These are phyloP conservation scores for Pharmacophagus antenor DNA, from an alignment of 2,888 invertebrate genomes.

Conservation along the genomic window DNA sequence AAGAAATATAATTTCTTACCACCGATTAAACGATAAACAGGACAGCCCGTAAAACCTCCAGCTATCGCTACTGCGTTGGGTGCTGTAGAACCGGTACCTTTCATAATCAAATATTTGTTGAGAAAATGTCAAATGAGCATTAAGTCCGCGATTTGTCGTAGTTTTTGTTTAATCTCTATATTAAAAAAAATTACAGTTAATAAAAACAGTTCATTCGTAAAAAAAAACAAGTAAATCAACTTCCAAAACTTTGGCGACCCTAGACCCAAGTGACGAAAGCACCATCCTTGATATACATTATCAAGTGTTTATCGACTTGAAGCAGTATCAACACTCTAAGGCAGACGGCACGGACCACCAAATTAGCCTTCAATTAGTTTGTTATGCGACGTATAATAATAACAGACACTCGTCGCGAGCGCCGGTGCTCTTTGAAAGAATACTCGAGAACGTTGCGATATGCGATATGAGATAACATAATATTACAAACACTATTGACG, in stretches of 20 bases:
- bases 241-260: slow-evolving; percentile 22
- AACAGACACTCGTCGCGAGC: slow-evolving; percentile 17
- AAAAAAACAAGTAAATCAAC: not conserved
- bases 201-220: not conserved
- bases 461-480: slow-evolving; percentile 12
- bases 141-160: too few species aligned
- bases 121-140: too few species aligned
- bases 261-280: slow-evolving; percentile 55
- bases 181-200: too few species aligned
- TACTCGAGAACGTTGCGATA: slow-evolving; percentile 14
- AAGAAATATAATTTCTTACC: too few species aligned
- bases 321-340: slow-evolving; percentile 26
- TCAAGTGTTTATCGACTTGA: slow-evolving; percentile 47
- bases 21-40: not conserved
- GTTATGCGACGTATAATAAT: slow-evolving; percentile 22
- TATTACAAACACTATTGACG: slow-evolving; percentile 3
- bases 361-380: slow-evolving; percentile 31
- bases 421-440: slow-evolving; percentile 15
- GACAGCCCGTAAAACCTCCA: too few species aligned
- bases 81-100: too few species aligned
- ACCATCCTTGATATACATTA: slow-evolving; percentile 64
- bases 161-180: too few species aligned
- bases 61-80: too few species aligned
- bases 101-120: too few species aligned
- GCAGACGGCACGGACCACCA: slow-evolving; percentile 26